Conservation (phyloP, 2,797 vertebrate species). For the Coluber constrictor region DNA sequence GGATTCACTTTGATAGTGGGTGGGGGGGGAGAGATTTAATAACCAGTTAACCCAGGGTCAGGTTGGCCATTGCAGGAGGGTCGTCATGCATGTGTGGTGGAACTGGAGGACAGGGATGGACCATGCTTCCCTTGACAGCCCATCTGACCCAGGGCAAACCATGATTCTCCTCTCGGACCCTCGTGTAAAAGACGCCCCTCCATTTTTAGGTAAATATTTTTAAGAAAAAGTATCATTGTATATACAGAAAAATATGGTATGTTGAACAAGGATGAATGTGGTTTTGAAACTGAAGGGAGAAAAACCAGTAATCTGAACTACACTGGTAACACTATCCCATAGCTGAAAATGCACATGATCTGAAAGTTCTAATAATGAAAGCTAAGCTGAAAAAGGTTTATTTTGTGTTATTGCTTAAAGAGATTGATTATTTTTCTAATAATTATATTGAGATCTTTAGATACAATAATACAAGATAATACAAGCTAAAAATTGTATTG, state of each 20-base stretch:
- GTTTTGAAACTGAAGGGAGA: neutral
- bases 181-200: too few relatives aligned
- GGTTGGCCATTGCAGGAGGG: too few relatives aligned
- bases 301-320: neutral
- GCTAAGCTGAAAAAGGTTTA: neutral
- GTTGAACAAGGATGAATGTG: neutral
- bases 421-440: neutral
- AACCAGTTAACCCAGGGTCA: too few relatives aligned
- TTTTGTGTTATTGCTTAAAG: neutral
- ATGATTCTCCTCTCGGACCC: too few relatives aligned
- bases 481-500: neutral
- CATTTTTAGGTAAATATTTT: too few relatives aligned
- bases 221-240: too few relatives aligned
- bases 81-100: rapidly evolving
- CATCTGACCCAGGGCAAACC: too few relatives aligned
- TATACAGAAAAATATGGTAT: neutral
- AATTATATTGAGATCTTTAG: neutral
- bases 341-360: neutral
- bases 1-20: too few relatives aligned
- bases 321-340: neutral
- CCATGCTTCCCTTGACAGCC: too few relatives aligned
- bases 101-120: too few relatives aligned
- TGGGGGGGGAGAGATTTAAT: too few relatives aligned
- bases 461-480: neutral
- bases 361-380: neutral